Evolutionary conservation across 2,888 invertebrate genomes (phyloP), one percentile per base, ranked within the genome.

Genomic region (Itoplectis maculator): DNA sequence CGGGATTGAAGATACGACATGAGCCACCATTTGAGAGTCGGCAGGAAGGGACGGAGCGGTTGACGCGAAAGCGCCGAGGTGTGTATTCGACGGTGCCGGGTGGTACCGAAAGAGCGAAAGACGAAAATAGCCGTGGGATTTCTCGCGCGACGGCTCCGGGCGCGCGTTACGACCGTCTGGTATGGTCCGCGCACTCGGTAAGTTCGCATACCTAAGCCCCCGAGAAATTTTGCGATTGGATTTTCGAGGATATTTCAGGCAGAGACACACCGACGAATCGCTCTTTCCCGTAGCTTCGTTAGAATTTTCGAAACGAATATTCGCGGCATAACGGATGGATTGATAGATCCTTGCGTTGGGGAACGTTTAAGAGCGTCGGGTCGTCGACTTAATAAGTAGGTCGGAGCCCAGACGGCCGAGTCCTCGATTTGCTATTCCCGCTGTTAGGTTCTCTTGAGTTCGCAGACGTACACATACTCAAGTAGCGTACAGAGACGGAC

Each of bases 351-450:
- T 72, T 37, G 76, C 56, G n/a, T 72, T 51, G 23, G 23, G 45
- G 51, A 68, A 51, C 66, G 45, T 59, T 37, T 79, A 42, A 63
- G 63, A 47, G 59, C 18, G 47, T 40, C 35, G 51, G 76, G 63
- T 78, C 72, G 47, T 73, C 76, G 68, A 73, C 42, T 82, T 79
- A 40, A 76, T 63, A 76, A 63, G 75, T 82, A 68, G 79, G 61
- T 79, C 75, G 68, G 51, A 76, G 72, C 61, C 72, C 72, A 47
- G 72, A 47, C 72, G 61, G 49, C 65, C 65, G 70, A 65, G 69
- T 68, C 59, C 61, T 81, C 72, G 73, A 77, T 78, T 56, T 20
- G 81, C 59, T 54, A 37, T 61, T 69, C 68, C 63, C 51, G 59
- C 61, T 81, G 70, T 51, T 82, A 37, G 37, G n/a, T 63, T 81